phyloP scores from a whole-genome alignment of 2,797 vertebrate genomes.

The Bradypodion pumilum region DNA sequence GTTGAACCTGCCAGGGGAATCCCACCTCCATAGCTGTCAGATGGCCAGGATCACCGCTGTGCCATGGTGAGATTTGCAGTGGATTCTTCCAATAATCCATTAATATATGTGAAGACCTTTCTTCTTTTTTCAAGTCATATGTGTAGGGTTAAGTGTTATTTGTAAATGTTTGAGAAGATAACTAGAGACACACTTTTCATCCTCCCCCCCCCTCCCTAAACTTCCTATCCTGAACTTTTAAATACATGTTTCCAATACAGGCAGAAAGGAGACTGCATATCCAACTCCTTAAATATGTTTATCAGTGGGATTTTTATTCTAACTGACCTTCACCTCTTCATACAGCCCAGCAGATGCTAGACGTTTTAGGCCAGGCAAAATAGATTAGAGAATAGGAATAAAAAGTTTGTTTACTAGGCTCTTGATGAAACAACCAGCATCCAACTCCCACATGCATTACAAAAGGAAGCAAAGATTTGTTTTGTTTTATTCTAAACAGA shows the following conservation, averaged over 20 bases:
- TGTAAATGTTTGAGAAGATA: too few relatives aligned
- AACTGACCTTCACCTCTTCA: neutral
- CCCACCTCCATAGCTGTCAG: too few relatives aligned
- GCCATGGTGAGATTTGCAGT: too few relatives aligned
- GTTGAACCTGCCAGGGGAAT: too few relatives aligned
- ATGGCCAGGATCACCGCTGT: too few relatives aligned
- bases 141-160: too few relatives aligned
- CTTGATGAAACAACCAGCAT: slow-evolving; percentile 27
- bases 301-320: neutral
- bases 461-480: slow-evolving; percentile 17
- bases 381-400: slow-evolving; percentile 3
- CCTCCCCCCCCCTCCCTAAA: too few relatives aligned
- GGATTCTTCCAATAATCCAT: neutral
- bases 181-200: neutral
- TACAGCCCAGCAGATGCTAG: slow-evolving; percentile 14
- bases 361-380: neutral
- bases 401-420: slow-evolving; percentile 22
- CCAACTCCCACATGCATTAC: slow-evolving; percentile 7
- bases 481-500: slow-evolving; percentile 34
- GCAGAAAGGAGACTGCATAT: neutral
- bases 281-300: neutral
- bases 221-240: slow-evolving; percentile 9
- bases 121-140: neutral
- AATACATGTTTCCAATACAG: neutral
- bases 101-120: neutral